Conservation (phyloP, 2,113 vertebrate genomes). For the Isurus oxyrinchus region DNA sequence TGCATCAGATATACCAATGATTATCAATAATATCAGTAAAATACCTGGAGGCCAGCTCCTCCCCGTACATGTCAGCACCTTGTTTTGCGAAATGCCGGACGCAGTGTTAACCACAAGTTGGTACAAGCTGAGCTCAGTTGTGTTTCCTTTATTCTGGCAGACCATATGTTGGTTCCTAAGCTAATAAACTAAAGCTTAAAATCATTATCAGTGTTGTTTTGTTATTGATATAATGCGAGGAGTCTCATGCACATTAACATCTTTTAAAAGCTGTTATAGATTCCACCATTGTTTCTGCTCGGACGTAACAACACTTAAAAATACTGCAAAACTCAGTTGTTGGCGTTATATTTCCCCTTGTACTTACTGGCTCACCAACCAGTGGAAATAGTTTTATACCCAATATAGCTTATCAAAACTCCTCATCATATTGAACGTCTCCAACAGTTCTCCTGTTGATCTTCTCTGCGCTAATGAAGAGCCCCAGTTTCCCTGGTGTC, state of each 20-base stretch:
- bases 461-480: too few species aligned
- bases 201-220: neutral
- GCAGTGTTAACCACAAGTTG: neutral
- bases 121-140: neutral
- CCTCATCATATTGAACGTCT: neutral
- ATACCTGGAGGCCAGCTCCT: neutral
- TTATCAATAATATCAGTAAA: neutral
- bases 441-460: too few species aligned
- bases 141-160: neutral
- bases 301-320: neutral
- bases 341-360: neutral
- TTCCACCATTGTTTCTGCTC: neutral
- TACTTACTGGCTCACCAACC: neutral
- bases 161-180: neutral
- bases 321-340: neutral
- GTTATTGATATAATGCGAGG: neutral
- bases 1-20: neutral
- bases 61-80: neutral
- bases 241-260: neutral
- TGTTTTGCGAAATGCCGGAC: neutral
- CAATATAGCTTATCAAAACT: too few species aligned
- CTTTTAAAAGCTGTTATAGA: neutral
- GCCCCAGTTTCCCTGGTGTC: too few species aligned
- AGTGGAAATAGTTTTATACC: too few species aligned
- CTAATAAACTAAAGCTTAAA: constrained; percentile 26